Evolutionary conservation across 2,113 vertebrate species (phyloP).

Genomic region (Phalacrocorax aristotelis): DNA sequence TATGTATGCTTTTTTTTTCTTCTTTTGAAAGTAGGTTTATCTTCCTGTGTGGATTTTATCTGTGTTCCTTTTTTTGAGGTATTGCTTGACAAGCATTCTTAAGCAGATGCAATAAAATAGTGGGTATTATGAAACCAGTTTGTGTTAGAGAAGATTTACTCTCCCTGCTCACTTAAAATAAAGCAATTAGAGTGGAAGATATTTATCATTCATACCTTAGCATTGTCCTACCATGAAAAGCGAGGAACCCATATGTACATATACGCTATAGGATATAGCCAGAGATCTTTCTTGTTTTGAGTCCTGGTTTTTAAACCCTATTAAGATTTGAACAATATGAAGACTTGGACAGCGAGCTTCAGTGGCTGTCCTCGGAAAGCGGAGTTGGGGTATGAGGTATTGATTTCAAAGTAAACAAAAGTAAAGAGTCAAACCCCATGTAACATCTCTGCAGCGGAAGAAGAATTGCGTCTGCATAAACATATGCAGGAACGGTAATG

Average conservation of each 20-base stretch:
- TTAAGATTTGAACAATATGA: not conserved
- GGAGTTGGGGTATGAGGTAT: not conserved
- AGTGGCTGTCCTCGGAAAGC: not conserved
- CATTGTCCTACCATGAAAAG: not conserved
- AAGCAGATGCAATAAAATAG: not conserved
- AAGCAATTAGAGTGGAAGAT: not conserved
- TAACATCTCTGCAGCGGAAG: not conserved
- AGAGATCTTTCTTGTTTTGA: not conserved
- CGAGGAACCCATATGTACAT: accelerated
- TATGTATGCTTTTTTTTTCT: not conserved
- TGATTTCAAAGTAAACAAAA: not conserved
- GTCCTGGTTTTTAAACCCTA: not conserved
- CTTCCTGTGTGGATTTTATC: not conserved
- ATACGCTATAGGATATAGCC: not conserved
- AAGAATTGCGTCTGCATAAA: not conserved
- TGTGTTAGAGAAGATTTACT: not conserved
- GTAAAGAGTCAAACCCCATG: not conserved
- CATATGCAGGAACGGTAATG: not conserved
- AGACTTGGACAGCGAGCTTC: not conserved
- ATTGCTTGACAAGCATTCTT: not conserved
- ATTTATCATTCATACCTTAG: not conserved
- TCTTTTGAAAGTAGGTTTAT: not conserved
- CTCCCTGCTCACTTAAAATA: not conserved
- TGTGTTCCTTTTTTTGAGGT: not conserved
- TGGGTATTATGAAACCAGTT: not conserved